Conservation (phyloP, 2,797 vertebrate genomes). For the Odontamblyopus rebecca region DNA sequence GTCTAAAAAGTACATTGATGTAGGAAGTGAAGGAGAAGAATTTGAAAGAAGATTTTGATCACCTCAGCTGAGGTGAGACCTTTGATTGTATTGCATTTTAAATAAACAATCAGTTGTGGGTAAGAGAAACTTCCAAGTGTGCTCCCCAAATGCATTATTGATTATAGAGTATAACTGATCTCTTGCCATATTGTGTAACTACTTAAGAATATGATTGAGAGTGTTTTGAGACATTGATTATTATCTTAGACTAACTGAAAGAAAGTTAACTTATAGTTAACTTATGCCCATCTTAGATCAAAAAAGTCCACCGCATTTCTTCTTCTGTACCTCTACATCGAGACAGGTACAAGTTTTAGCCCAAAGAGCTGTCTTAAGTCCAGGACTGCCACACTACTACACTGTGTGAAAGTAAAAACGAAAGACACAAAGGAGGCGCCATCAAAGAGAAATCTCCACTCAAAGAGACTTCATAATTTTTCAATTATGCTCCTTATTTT, state of each 20-base stretch:
- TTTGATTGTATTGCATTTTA: neutral
- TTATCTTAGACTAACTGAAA: too few relatives aligned
- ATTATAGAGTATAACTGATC: too few relatives aligned
- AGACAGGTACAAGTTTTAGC: conserved; percentile 6
- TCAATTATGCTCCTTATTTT: conserved; percentile 56
- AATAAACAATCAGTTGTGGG: neutral
- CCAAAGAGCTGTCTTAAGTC: neutral
- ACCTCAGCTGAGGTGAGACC: neutral
- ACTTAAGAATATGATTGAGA: too few relatives aligned
- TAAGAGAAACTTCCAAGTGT: too few relatives aligned
- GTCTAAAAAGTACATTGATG: too few relatives aligned
- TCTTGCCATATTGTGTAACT: too few relatives aligned
- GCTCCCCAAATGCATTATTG: too few relatives aligned
- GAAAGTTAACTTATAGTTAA: neutral
- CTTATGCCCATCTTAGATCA: neutral
- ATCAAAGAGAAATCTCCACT: conserved; percentile 38
- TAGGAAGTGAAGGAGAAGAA: too few relatives aligned
- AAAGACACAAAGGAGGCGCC: conserved; percentile 28
- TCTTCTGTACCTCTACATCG: neutral
- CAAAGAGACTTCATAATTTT: conserved; percentile 63
- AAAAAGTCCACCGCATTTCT: neutral
- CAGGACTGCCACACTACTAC: neutral
- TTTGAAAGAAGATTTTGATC: too few relatives aligned
- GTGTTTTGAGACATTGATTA: too few relatives aligned
- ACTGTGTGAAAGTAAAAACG: conserved; percentile 1